These are phyloP conservation scores for Xanthorhoe designata DNA, from an alignment of 2,888 invertebrate species.

Conservation along the genomic window DNA sequence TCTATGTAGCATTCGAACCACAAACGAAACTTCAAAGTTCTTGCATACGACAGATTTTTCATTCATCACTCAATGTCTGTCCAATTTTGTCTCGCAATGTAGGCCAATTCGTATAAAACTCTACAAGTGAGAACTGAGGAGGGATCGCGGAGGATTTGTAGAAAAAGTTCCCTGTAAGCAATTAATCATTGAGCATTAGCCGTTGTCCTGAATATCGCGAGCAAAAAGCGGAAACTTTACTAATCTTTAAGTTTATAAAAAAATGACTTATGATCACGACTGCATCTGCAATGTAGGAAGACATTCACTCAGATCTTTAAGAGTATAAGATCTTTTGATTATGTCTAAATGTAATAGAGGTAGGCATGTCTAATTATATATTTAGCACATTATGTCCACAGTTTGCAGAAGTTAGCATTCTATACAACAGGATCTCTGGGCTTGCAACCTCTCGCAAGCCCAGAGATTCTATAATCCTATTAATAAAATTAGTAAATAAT, in stretches of 20 bases:
- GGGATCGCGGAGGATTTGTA: conserved; percentile 45
- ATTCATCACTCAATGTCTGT: conserved; percentile 46
- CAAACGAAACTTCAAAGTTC: conserved; percentile 13
- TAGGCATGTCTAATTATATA: too few relatives aligned
- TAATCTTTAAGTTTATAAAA: conserved; percentile 5
- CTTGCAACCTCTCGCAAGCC: too few relatives aligned
- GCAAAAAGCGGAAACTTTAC: conserved; percentile 36
- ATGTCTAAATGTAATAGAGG: too few relatives aligned
- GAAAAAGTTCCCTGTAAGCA: conserved; percentile 47
- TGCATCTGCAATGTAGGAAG: too few relatives aligned
- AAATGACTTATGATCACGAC: background rate
- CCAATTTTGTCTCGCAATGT: conserved; percentile 41
- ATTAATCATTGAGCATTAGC: conserved; percentile 59
- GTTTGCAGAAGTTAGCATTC: too few relatives aligned
- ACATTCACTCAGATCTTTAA: too few relatives aligned
- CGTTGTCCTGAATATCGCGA: conserved; percentile 45
- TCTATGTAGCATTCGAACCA: background rate
- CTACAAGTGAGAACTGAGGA: conserved; percentile 46
- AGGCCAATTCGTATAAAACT: conserved; percentile 50
- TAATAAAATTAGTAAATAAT: too few relatives aligned
- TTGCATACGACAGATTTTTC: conserved; percentile 28
- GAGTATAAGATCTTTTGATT: too few relatives aligned
- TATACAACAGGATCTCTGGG: too few relatives aligned
- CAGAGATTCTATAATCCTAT: too few relatives aligned
- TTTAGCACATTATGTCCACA: too few relatives aligned